Conservation (phyloP, 2,113 vertebrate species). For the Anolis sagrei region DNA sequence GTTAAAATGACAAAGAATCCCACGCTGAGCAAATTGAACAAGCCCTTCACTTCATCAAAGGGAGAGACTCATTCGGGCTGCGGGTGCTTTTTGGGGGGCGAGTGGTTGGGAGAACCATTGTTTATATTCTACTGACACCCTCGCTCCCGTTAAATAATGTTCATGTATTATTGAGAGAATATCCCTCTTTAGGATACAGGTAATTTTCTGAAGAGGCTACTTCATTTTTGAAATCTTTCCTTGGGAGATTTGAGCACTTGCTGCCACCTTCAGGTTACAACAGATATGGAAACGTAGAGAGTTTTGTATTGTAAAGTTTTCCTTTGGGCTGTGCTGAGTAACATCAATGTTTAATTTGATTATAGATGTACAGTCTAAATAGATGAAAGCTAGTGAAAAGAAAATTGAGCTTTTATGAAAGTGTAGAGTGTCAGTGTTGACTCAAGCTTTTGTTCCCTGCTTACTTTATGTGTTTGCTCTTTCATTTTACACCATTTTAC, state of each 20-base stretch:
- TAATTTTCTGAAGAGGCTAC: constrained; percentile 63
- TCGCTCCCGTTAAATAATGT: constrained; percentile 74
- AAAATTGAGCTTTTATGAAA: background rate
- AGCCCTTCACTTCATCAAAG: constrained; percentile 72
- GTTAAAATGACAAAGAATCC: constrained; percentile 76
- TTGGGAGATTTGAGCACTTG: constrained; percentile 57
- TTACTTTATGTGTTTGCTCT: background rate
- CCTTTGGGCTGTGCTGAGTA: background rate
- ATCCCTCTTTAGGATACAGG: constrained; percentile 57
- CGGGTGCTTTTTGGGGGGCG: constrained; percentile 40
- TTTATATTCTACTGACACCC: constrained; percentile 68
- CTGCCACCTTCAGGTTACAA: constrained; percentile 72
- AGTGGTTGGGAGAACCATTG: constrained; percentile 55
- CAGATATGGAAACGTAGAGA: rapidly evolving
- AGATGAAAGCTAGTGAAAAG: background rate
- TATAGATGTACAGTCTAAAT: background rate
- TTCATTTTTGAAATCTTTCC: background rate
- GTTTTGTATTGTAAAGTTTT: background rate
- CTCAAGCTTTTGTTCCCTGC: background rate
- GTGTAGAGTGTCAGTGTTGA: background rate
- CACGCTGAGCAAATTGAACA: constrained; percentile 71
- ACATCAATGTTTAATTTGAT: no score
- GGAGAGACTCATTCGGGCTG: constrained; percentile 61
- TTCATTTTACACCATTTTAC: background rate
- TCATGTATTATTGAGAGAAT: constrained; percentile 71